phyloP scores from a whole-genome alignment of 1,140 invertebrate genomes.

The Sitobion miscanthi region DNA sequence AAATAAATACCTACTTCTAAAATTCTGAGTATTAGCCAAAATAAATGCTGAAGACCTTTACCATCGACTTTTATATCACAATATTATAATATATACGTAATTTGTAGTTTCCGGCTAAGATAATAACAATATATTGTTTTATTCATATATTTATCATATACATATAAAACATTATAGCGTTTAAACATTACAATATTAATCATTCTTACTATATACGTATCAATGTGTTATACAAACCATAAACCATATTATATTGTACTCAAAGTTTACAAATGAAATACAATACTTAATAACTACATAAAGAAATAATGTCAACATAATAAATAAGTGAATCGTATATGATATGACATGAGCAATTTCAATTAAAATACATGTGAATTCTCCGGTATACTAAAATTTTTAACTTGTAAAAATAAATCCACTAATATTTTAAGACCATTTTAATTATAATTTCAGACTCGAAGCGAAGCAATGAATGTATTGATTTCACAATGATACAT shows the following conservation, averaged over 20 bases:
- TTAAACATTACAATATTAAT: not conserved
- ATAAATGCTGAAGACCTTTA: not conserved
- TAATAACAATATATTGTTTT: not conserved
- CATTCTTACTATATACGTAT: not conserved
- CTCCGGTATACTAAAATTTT: not conserved
- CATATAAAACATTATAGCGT: not conserved
- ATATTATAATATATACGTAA: not conserved
- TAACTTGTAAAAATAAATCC: not conserved
- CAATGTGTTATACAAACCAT: too few species aligned
- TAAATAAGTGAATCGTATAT: not conserved
- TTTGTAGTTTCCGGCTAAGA: slow-evolving; percentile 13
- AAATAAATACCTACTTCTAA: not conserved
- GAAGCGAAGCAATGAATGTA: too few species aligned
- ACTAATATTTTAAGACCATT: not conserved
- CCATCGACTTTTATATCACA: not conserved
- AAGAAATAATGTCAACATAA: not conserved
- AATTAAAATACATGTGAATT: not conserved
- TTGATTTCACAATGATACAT: too few species aligned
- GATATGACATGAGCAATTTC: not conserved
- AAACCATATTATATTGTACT: too few species aligned
- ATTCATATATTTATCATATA: not conserved
- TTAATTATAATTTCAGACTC: too few species aligned
- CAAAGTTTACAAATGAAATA: too few species aligned
- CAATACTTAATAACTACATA: not conserved
- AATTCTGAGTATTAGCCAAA: slow-evolving; percentile 10